Conservation (phyloP, 2,888 invertebrate species). For the Drosophila infuscata region DNA sequence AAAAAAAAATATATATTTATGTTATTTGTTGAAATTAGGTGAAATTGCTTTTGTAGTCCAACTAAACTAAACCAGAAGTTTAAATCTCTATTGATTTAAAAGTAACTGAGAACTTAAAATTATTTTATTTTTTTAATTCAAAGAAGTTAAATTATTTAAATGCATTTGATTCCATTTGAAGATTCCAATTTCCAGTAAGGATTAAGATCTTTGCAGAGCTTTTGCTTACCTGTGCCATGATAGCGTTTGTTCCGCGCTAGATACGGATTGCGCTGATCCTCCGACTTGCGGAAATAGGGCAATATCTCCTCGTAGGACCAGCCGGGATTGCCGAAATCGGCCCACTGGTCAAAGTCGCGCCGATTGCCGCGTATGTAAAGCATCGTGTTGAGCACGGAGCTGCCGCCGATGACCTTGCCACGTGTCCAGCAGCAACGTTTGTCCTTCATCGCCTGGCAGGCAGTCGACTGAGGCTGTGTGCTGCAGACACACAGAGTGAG, state of each 20-base stretch:
- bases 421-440: constrained; percentile 95
- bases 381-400: constrained; percentile 95
- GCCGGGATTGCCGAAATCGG: constrained; percentile 92
- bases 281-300: constrained; percentile 93
- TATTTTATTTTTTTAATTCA: too few species aligned
- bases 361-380: constrained; percentile 95
- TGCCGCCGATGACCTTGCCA: constrained; percentile 95
- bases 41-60: not conserved
- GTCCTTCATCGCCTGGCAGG: constrained; percentile 94
- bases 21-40: too few species aligned
- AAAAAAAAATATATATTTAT: not conserved
- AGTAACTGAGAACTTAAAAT: too few species aligned
- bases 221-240: constrained; percentile 88
- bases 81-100: too few species aligned
- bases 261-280: constrained; percentile 95
- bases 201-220: too few species aligned
- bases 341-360: constrained; percentile 95
- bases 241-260: constrained; percentile 90
- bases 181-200: not conserved
- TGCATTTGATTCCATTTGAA: too few species aligned
- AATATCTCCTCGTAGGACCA: constrained; percentile 94
- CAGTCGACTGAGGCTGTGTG: constrained; percentile 92
- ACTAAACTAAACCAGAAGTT: too few species aligned
- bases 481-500: constrained; percentile 83
- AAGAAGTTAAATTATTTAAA: too few species aligned